A percentile compares a stretch with the other conserved stretches of the same genome.
These are phyloP conservation scores for Gavialis gangeticus DNA, from an alignment of 2,113 vertebrate species.

Conservation along the genomic window DNA sequence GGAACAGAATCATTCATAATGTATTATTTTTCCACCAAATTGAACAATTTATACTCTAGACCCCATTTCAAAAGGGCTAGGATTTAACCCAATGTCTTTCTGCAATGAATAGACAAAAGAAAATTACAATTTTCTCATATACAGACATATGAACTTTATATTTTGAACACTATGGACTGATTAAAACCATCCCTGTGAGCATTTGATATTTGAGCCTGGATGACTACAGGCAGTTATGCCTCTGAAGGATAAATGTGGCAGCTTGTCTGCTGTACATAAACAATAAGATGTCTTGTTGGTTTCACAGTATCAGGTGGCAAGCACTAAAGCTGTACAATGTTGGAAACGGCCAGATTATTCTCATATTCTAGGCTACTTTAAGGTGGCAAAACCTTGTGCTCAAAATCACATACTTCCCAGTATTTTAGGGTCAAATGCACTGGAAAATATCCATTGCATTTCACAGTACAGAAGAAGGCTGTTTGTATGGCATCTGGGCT, in stretches of 20 bases:
- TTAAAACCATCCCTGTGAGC: not conserved
- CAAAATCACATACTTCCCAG: not conserved
- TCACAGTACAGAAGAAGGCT: not conserved
- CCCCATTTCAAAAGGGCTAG: not conserved
- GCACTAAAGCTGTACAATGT: accelerated
- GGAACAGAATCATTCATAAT: not conserved
- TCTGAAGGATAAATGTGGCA: not conserved
- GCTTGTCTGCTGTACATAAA: not conserved
- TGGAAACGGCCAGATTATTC: not conserved
- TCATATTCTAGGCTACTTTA: not conserved
- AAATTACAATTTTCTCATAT: not conserved
- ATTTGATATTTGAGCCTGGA: not conserved
- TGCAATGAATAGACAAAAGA: not conserved
- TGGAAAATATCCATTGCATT: not conserved
- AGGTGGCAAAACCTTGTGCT: not conserved
- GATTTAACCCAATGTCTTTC: not conserved
- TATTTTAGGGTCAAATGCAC: no score
- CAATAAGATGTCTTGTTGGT: not conserved
- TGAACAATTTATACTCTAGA: not conserved
- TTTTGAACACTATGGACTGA: not conserved
- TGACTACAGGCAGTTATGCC: not conserved
- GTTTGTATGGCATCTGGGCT: not conserved
- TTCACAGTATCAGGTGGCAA: accelerated
- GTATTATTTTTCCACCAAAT: not conserved
- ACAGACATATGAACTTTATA: not conserved